A percentile compares a stretch with the other conserved stretches of the same genome.
phyloP scores from a whole-genome alignment of 1,140 invertebrate species.

The Cherax destructor region DNA sequence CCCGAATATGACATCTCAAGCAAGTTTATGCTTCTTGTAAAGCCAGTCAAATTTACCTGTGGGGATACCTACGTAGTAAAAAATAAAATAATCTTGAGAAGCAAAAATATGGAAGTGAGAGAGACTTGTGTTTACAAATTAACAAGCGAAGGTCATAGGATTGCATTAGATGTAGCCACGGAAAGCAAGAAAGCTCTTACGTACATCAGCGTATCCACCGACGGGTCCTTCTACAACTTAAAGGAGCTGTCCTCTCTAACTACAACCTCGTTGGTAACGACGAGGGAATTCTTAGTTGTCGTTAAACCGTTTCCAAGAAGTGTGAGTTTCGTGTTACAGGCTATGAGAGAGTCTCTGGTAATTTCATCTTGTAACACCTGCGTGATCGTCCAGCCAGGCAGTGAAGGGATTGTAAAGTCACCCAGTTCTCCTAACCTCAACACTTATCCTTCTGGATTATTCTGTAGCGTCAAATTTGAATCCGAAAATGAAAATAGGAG shows the following conservation, averaged over 20 bases:
- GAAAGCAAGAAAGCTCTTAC: conserved; percentile 12
- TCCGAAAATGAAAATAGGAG: conserved; percentile 8
- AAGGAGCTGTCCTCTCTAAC: neutral
- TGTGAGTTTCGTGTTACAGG: conserved; percentile 46
- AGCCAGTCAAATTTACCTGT: conserved; percentile 25
- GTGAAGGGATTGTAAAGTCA: conserved; percentile 21
- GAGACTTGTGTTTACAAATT: conserved; percentile 47
- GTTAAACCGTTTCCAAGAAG: conserved; percentile 23
- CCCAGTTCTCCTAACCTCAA: conserved; percentile 8
- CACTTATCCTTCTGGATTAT: conserved; percentile 38
- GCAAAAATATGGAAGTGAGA: neutral
- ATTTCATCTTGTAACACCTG: conserved; percentile 37
- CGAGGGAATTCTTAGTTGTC: conserved; percentile 47
- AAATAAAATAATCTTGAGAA: conserved; percentile 19
- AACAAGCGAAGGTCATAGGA: conserved; percentile 25
- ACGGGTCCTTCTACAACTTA: conserved; percentile 37
- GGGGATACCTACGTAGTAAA: conserved; percentile 25
- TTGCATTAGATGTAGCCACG: conserved; percentile 41
- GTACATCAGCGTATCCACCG: conserved; percentile 41
- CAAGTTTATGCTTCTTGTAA: conserved; percentile 23
- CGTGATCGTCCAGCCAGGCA: conserved; percentile 2
- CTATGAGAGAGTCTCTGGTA: neutral
- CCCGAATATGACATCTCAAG: neutral
- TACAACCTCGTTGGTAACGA: conserved; percentile 38
- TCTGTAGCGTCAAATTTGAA: conserved; percentile 48